phyloP scores from a whole-genome alignment of 1,140 invertebrate genomes.

The Ditylenchus dipsaci region DNA sequence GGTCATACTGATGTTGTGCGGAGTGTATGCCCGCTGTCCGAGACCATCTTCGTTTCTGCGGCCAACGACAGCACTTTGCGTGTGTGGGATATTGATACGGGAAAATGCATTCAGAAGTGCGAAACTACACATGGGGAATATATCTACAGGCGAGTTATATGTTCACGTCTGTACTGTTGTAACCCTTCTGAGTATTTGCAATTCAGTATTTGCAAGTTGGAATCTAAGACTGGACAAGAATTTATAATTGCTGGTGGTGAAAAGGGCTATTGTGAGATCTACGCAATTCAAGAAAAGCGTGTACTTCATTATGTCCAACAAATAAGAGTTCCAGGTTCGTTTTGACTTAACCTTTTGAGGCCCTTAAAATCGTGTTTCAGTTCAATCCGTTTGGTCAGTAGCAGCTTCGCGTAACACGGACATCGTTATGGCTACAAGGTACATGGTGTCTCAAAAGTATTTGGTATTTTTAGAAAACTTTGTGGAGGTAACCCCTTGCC shows the following conservation, averaged over 20 bases:
- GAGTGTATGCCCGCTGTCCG: constrained; percentile 68
- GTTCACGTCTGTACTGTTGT: too few species aligned
- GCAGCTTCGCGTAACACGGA: not conserved
- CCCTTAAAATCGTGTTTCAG: not conserved
- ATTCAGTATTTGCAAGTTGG: constrained; percentile 10
- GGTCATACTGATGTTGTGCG: constrained; percentile 87
- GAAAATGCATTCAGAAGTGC: constrained; percentile 71
- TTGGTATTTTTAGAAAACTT: too few species aligned
- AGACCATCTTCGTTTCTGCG: constrained; percentile 75
- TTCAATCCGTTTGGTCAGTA: not conserved
- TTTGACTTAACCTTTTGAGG: not conserved
- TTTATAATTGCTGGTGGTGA: constrained; percentile 74
- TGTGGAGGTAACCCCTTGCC: too few species aligned
- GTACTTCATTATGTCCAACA: constrained; percentile 66
- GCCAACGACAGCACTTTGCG: constrained; percentile 81
- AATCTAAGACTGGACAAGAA: constrained; percentile 6
- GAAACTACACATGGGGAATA: constrained; percentile 71
- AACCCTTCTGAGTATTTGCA: too few species aligned
- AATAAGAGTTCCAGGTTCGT: constrained; percentile 64
- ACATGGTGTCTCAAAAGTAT: too few species aligned
- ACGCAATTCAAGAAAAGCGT: constrained; percentile 61
- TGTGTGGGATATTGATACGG: constrained; percentile 69
- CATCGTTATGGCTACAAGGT: not conserved
- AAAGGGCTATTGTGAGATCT: constrained; percentile 79
- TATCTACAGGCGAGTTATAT: constrained; percentile 62